Base-by-base conservation (phyloP, 2,797 vertebrate species). In the Crocodylus rhombifer region DNA sequence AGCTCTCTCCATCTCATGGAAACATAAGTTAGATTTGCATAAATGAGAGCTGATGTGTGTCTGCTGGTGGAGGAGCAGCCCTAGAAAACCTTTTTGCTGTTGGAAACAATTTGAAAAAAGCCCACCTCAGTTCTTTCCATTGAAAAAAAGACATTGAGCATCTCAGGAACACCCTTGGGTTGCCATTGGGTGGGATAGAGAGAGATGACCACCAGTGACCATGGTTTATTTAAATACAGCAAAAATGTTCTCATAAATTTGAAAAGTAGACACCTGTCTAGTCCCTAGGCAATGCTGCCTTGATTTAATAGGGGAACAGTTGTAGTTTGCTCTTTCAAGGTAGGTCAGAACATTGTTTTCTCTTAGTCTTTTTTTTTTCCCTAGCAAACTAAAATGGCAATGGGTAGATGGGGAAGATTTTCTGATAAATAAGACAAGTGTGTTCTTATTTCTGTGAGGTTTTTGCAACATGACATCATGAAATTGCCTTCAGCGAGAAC, bases 81-180 rank as follows among this genome's bases (percentile, higher is more conserved):
- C 75, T 51, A 20, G 28, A n/a, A 83, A 93, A 17, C 18, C n/a
- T 71, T 78, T 3, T 1, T 60, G 76, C 62, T 90, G 42, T 42
- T 42, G 42, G 42, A 42, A 9, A 51, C 42, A 51, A 51, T 51
- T 51, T 51, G 42, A 51, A 51, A 51, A 51, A 51, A 51, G 42
- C 42, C 42, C 9, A 51, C 42, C 42, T 51, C 9, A 51, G 42
- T 51, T 51, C 42, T 51, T 51, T 51, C 42, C 69, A 14, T 86
- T 81, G 89, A n/a, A 92, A 82, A 58, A 85, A 77, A 87, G 86
- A 30, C 56, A 91, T 84, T 73, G 74, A 91, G 36, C 28, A 57
- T 74, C 69, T 93, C 17, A 67, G 69, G 6, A 87, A 71, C 86
- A 74, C 74, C n/a, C 5, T 7, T 81, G 76, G 18, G 33, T 94